Evolutionary conservation across 92 coral and sea anemone genomes (phyloP), one percentile per base, ranked within the genome.

Genomic region (Anthopleura xanthogrammica): DNA sequence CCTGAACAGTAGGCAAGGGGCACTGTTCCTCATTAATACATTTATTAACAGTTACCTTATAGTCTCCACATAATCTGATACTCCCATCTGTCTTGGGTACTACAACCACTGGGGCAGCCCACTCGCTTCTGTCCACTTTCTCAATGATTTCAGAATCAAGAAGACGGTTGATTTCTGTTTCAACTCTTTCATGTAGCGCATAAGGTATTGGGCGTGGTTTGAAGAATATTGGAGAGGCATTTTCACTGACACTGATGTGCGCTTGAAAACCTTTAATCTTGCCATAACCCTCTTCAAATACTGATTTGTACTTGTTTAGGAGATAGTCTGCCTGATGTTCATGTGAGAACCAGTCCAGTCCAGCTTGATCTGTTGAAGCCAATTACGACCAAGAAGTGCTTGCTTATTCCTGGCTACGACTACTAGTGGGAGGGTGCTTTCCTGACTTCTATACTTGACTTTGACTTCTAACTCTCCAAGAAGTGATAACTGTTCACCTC

Each of bases 281-380:
- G n/a, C 90, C 79, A 42, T 75, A 82, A 29, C 86, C 90, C 43
- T 87, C 83, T 11, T 77, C 64, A 77, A 87, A 87, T 41, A 87
- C 79, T 54, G 20, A 57, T 72, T 64, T n/a, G 62, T 87, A 60
- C 68, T 82, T 87, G 11, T 60, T 78, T 11, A 87, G 46, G 5
- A 87, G 56, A 1, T 87, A 81, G 40, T 68, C 86, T 12, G 52
- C 64, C 1, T 36, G 68, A 22, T 16, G 41, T 52, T 1, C 62
- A 41, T 16, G 16, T 64, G 7, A 82, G 76, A 24, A 72, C 71
- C 16, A 73, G 72, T 75, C 83, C 90, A 87, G 80, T 82, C 58
- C 60, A 87, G 68, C 79, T 77, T 76, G 19, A 87, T 60, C 29
- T 75, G 48, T 52, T 36, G 17, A 22, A 87, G 62, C 90, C 90